Evolutionary conservation across 2,888 invertebrate species (phyloP).

Genomic region (Actias luna): DNA sequence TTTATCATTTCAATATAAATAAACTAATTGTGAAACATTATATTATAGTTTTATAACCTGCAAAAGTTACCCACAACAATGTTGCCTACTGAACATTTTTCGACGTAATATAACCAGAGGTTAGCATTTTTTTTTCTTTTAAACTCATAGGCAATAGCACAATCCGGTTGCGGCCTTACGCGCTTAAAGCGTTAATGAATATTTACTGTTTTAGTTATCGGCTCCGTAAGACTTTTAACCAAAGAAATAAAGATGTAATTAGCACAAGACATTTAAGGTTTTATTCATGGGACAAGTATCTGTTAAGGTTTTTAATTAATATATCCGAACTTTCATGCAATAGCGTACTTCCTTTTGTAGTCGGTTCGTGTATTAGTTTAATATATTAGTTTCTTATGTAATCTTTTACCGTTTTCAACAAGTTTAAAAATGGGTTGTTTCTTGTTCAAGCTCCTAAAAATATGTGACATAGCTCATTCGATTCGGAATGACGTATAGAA

Average conservation of each 20-base stretch:
- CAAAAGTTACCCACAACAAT: no score
- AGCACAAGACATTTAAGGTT: conserved; percentile 38
- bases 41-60: no score
- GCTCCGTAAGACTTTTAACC: conserved; percentile 31
- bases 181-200: conserved; percentile 51
- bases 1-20: no score
- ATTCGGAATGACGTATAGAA: no score
- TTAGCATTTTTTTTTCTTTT: conserved; percentile 24
- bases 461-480: no score
- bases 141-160: conserved; percentile 33
- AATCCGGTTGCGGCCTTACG: conserved; percentile 43
- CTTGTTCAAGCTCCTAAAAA: no score
- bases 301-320: conserved; percentile 32
- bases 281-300: conserved; percentile 20
- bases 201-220: conserved; percentile 51
- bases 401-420: no score
- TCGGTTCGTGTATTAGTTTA: not conserved
- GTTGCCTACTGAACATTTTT: conserved; percentile 39
- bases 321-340: conserved; percentile 24
- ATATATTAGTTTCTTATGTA: no score
- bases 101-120: conserved; percentile 25
- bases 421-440: no score
- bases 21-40: no score
- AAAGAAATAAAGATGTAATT: conserved; percentile 38
- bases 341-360: not conserved